Evolutionary conservation across 2,888 invertebrate species (phyloP), one percentile per base, ranked within the genome.

Genomic region (Metallyticus violacea): DNA sequence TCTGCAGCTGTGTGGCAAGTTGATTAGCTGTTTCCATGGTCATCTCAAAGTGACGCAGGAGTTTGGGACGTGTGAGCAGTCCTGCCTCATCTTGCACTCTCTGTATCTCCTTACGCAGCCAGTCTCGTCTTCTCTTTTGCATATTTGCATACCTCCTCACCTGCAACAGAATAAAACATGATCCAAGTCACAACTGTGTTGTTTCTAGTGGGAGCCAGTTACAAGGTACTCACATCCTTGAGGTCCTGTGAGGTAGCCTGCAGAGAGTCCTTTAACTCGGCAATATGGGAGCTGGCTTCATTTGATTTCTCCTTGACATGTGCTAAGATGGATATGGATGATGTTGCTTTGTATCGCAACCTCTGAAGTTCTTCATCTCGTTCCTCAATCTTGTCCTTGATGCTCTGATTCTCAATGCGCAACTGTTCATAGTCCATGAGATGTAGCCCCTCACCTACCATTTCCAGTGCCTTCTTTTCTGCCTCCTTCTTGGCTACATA

Each of bases 371-470:
- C 93, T 90, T 93, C 93, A 88, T 93, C 93, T 88, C 93, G 90
- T 89, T 94, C 93, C 89, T 94, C 93, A 86, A 94, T 92, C 90
- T 93, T 94, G 89, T 93, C 93, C 85, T 92, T 91, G 89, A 92
- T 92, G 40, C 92, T 92, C 89, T 93, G 93, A 89, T 93, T 93
- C 89, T 93, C 93, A 88, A 93, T 92, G 90, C 93, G 93, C 87
- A 94, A 90, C 89, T 93, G 93, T 90, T 94, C 93, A 90, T 93
- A 94, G 90, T 94, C 93, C 88, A 93, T 92, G 88, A 94, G 89
- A 88, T 93, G 92, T 77, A 93, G 90, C 81, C 93, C 92, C 76
- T 92, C 93, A 15, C 82, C 81, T 7, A 27, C 25, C 25, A 77
- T 84, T 80, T 87, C 88, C n/a, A 88, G 40, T 1, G 5, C 76